Base-by-base conservation (phyloP, 2,888 invertebrate genomes). In the Drosophila atripex region DNA sequence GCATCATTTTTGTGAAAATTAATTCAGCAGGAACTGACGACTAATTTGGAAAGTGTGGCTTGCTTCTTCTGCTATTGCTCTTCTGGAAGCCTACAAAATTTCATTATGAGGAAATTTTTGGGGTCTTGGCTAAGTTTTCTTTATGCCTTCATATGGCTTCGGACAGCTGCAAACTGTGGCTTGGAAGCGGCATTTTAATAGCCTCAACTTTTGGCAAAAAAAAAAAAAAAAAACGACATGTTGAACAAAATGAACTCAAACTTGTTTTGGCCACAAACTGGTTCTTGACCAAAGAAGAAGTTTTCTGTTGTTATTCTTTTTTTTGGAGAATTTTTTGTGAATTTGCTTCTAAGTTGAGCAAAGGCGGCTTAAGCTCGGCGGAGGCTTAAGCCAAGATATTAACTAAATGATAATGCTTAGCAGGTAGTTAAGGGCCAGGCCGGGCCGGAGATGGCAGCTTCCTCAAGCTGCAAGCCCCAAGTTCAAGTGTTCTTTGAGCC, bases 321-420 rank as follows among this genome's bases (percentile, higher is more conserved):
- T 51, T 28, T 28, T 25, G 7, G 58, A 35, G 52, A 30, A 58
- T 64, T 70, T 75, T 75, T 73, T 70, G 75, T 85, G 87, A 86
- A 86, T 85, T 86, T 84, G 79, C 86, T 86, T 87, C 87, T 85
- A 87, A 86, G 73, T 65, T 78, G 87, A 79, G 78, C 87, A 86
- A 86, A 84, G 60, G 82, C 75, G 87, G 80, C 87, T 77, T 86
- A 76, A 86, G 80, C 84, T 23, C 30, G 39, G 60, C 58, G 11
- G 43, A 71, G 61, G 41, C 50, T 39, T 46, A 60, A 56, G 43
- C 64, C 59, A 69, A 80, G 75, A 88, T 84, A 73, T 77, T 80
- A 73, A 75, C 70, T 68, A 79, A 77, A 75, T 80, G 88, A 88
- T 88, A 78, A 82, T 77, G 53, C 57, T 75, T 68, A 69, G 58